Evolutionary conservation across 1,140 invertebrate genomes (phyloP).

Genomic region (Diploscapter pachys): DNA sequence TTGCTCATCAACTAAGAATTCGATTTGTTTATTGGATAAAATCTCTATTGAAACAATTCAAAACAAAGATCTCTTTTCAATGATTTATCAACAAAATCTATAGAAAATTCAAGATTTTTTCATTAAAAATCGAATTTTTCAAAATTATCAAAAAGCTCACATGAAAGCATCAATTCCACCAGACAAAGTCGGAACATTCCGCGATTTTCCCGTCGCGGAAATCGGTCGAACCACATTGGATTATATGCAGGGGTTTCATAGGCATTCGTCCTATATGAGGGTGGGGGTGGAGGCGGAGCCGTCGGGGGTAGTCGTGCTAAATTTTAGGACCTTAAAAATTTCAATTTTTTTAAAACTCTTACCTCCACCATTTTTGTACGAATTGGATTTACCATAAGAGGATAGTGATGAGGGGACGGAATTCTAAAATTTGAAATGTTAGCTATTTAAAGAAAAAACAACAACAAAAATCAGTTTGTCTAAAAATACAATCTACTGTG

Average conservation of each 20-base stretch:
- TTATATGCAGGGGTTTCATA: constrained; percentile 31
- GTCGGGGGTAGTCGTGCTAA: constrained; percentile 16
- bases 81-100: background rate
- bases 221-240: constrained; percentile 46
- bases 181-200: constrained; percentile 50
- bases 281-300: constrained; percentile 35
- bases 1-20: background rate
- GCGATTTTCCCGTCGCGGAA: constrained; percentile 44
- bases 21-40: background rate
- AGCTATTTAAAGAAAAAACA: too few species aligned
- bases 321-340: background rate
- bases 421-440: too few species aligned
- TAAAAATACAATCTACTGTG: background rate
- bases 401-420: background rate
- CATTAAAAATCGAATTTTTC: background rate
- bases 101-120: constrained; percentile 8
- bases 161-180: constrained; percentile 38
- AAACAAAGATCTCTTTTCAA: constrained; percentile 10
- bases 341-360: background rate
- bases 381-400: background rate
- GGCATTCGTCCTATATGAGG: constrained; percentile 24
- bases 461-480: too few species aligned
- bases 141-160: constrained; percentile 16
- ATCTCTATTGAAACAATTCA: background rate
- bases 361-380: background rate